A percentile compares a stretch with the other conserved stretches of the same genome.
These are phyloP conservation scores for Drosophila fungiperda DNA, from an alignment of 2,888 invertebrate genomes.

Conservation along the genomic window DNA sequence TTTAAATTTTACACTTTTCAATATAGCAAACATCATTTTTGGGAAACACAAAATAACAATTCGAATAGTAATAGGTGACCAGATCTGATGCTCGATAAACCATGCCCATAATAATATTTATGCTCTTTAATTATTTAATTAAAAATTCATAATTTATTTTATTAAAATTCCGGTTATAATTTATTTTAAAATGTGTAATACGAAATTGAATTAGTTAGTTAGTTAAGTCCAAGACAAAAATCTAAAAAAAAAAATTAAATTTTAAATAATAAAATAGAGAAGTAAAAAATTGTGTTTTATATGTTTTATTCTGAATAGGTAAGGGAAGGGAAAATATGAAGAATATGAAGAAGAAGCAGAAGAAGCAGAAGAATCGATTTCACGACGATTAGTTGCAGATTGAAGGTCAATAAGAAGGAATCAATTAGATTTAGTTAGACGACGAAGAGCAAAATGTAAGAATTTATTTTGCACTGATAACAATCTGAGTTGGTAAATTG, in stretches of 20 bases:
- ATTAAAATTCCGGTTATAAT: background rate
- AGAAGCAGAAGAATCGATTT: background rate
- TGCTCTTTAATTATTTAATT: background rate
- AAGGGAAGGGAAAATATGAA: too few species aligned
- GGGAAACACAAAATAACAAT: background rate
- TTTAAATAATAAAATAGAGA: background rate
- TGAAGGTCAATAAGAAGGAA: background rate
- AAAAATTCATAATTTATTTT: background rate
- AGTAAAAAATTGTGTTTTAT: background rate
- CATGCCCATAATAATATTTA: background rate
- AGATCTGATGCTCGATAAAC: background rate
- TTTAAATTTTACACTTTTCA: constrained; percentile 13
- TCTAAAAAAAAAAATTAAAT: background rate
- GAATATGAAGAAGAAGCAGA: too few species aligned
- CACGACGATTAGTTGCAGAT: background rate
- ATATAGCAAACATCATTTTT: background rate
- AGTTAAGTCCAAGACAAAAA: background rate
- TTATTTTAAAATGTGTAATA: background rate
- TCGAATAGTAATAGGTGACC: background rate
- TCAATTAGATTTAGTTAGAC: background rate
- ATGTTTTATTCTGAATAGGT: too few species aligned
- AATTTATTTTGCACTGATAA: background rate
- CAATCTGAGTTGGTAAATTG: background rate
- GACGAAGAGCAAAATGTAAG: background rate
- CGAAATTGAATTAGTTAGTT: background rate